Evolutionary conservation across 2,113 vertebrate species (phyloP).

Genomic region (Gymnarchus niloticus): DNA sequence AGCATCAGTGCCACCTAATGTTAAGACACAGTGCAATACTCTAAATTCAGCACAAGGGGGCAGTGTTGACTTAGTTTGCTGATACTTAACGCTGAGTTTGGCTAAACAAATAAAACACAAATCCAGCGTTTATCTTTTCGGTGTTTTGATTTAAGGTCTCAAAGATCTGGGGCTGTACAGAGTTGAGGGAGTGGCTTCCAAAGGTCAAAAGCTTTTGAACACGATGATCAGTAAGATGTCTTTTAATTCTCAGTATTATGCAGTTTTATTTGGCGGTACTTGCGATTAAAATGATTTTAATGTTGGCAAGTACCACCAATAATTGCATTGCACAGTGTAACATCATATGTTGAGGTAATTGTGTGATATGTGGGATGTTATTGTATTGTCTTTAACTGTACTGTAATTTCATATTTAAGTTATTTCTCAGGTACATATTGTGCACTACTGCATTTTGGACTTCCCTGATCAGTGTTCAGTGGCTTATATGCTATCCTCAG

Average conservation of each 20-base stretch:
- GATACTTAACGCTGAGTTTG: not conserved
- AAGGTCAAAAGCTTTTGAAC: constrained; percentile 93
- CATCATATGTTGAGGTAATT: not conserved
- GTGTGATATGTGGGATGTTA: no score
- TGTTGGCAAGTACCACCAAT: not conserved
- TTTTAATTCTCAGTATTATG: not conserved
- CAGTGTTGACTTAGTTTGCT: constrained; percentile 26
- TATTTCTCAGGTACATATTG: no score
- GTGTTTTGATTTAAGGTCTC: constrained; percentile 72
- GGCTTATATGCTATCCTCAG: constrained; percentile 46
- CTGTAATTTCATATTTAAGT: no score
- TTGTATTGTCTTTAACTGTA: no score
- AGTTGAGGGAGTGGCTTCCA: constrained; percentile 95
- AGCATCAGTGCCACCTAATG: not conserved
- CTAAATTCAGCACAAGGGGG: constrained; percentile 48
- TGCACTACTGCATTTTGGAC: no score
- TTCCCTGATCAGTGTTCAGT: not conserved
- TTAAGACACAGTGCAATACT: constrained; percentile 9
- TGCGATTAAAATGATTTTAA: not conserved
- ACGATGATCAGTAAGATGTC: constrained; percentile 83
- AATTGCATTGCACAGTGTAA: not conserved
- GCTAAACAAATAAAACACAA: not conserved
- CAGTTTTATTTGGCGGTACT: not conserved
- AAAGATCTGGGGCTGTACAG: constrained; percentile 96
- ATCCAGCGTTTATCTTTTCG: not conserved